Percentiles rank a stretch among this genome's conserved stretches.
Evolutionary conservation across 2,113 vertebrate species (phyloP).

Genomic region (Scalopus aquaticus): DNA sequence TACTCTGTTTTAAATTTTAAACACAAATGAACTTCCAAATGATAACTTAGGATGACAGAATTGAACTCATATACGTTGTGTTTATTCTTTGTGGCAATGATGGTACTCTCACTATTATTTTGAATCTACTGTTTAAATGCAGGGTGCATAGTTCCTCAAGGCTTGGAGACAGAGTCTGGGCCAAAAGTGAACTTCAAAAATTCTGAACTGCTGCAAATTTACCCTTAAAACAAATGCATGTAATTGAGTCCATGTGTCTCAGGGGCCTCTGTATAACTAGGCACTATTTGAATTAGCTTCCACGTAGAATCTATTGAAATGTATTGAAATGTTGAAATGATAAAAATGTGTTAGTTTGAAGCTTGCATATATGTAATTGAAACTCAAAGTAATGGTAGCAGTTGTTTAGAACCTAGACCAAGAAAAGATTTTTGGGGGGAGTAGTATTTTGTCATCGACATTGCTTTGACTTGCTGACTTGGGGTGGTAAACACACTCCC

Average conservation of each 20-base stretch:
- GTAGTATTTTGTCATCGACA: background rate
- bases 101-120: background rate
- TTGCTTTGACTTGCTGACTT: background rate
- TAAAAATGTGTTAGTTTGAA: background rate
- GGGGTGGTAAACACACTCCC: fast-evolving
- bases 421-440: background rate
- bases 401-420: background rate
- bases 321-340: background rate
- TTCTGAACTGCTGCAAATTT: background rate
- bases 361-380: background rate
- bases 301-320: background rate
- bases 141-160: background rate
- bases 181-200: background rate
- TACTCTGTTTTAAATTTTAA: constrained; percentile 27
- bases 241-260: background rate
- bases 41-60: background rate
- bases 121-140: background rate
- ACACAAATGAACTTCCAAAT: background rate
- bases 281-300: background rate
- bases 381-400: background rate
- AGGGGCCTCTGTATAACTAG: background rate
- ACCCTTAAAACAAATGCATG: background rate
- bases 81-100: background rate
- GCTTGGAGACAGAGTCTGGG: background rate
- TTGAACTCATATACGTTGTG: background rate